These are phyloP conservation scores for Catonia carolina DNA, from an alignment of 2,888 invertebrate species.

Conservation along the genomic window DNA sequence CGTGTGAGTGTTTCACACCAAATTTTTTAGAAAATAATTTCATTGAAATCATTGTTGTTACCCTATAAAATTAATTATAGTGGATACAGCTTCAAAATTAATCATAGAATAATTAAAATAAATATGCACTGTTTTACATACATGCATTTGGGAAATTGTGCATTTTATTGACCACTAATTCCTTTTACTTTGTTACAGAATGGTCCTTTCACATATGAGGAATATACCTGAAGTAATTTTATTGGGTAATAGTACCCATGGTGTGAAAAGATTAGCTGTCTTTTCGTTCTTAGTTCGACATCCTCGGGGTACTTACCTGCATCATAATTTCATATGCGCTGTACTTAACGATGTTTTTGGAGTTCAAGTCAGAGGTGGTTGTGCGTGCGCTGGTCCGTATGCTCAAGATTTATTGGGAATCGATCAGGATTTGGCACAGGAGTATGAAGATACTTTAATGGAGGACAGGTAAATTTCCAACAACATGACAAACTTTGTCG, in stretches of 20 bases:
- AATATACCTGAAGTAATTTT: conserved; percentile 73
- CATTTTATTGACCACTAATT: no score
- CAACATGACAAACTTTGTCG: no score
- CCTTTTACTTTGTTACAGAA: conserved; percentile 50
- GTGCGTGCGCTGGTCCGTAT: conserved; percentile 76
- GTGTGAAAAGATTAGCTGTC: conserved; percentile 65
- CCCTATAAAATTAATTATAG: no score
- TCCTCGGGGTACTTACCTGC: conserved; percentile 72
- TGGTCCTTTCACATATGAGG: conserved; percentile 69
- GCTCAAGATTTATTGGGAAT: conserved; percentile 81
- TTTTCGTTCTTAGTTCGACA: conserved; percentile 82
- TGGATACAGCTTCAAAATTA: no score
- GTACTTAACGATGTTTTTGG: conserved; percentile 88
- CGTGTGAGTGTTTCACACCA: no score
- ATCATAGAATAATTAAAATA: no score
- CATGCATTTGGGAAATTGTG: no score
- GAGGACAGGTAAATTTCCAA: conserved; percentile 55
- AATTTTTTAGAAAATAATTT: no score
- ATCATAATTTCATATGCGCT: conserved; percentile 80
- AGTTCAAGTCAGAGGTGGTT: conserved; percentile 74
- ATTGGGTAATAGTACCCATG: conserved; percentile 62
- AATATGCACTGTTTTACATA: no score
- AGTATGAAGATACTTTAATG: conserved; percentile 63
- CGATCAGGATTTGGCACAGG: conserved; percentile 63
- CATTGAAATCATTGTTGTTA: no score